A percentile compares a stretch with the other conserved stretches of the same genome.
phyloP scores from a whole-genome alignment of 2,113 vertebrate species.

The Rutilus rutilus region DNA sequence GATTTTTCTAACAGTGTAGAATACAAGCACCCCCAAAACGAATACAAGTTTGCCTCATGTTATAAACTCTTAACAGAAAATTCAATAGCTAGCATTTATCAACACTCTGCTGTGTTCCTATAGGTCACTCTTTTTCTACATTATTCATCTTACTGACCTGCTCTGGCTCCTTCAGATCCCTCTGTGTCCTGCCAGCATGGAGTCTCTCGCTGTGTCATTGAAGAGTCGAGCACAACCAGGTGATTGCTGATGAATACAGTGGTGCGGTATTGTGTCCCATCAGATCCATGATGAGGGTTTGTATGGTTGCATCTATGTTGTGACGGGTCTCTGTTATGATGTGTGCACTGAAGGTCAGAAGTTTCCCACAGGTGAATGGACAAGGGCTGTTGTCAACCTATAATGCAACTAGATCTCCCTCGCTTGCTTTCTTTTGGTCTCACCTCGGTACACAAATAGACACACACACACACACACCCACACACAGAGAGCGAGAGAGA shows the following conservation, averaged over 20 bases:
- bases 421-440: slow-evolving; percentile 13
- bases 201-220: slow-evolving; percentile 26
- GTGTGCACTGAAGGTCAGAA: slow-evolving; percentile 12
- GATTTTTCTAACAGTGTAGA: too few species aligned
- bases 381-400: slow-evolving; percentile 29
- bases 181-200: neutral
- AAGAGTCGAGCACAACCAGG: neutral
- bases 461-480: neutral
- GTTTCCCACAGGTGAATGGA: slow-evolving; percentile 28
- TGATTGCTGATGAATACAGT: neutral
- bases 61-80: slow-evolving; percentile 5
- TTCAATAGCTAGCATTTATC: neutral
- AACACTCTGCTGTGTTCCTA: slow-evolving; percentile 1
- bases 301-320: neutral
- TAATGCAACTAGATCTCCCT: slow-evolving; percentile 42
- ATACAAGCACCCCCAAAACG: neutral
- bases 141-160: slow-evolving; percentile 43
- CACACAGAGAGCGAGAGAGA: neutral
- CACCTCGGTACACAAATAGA: neutral
- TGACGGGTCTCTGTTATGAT: neutral
- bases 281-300: neutral
- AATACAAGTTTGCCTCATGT: neutral
- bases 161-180: slow-evolving; percentile 21
- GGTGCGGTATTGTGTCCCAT: neutral
- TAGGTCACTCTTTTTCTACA: slow-evolving; percentile 1